phyloP scores from a whole-genome alignment of 2,797 vertebrate species.

The Diplodus puntazzo region DNA sequence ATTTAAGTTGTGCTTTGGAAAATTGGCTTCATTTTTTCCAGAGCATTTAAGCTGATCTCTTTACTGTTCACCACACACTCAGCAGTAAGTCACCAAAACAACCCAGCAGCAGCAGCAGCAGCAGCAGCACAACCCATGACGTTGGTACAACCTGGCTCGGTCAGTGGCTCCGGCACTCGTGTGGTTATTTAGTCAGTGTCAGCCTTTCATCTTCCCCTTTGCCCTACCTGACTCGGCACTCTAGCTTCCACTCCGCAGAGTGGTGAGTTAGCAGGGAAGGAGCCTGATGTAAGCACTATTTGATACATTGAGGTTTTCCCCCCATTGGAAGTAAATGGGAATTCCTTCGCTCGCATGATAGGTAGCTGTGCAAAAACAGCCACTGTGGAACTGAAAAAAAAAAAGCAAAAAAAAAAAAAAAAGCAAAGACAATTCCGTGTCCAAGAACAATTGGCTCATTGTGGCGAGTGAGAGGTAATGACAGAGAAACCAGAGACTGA shows the following conservation, averaged over 20 bases:
- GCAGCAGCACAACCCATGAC: slow-evolving; percentile 34
- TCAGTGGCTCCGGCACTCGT: slow-evolving; percentile 56
- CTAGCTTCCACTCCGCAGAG: slow-evolving; percentile 72
- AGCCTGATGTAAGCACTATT: slow-evolving; percentile 82
- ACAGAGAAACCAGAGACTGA: slow-evolving; percentile 76
- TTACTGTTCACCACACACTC: slow-evolving; percentile 60
- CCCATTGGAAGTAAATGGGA: slow-evolving; percentile 71
- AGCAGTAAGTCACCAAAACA: slow-evolving; percentile 69
- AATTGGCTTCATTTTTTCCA: slow-evolving; percentile 58
- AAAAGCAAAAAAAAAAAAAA: slow-evolving; percentile 23
- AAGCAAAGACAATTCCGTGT: slow-evolving; percentile 50
- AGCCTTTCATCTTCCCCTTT: slow-evolving; percentile 71
- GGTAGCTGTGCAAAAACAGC: slow-evolving; percentile 63
- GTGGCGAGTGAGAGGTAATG: slow-evolving; percentile 71
- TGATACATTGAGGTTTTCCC: slow-evolving; percentile 80
- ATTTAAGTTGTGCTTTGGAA: slow-evolving; percentile 65
- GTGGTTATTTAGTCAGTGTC: slow-evolving; percentile 68
- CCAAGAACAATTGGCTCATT: slow-evolving; percentile 78
- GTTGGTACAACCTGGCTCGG: slow-evolving; percentile 60
- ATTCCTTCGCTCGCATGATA: slow-evolving; percentile 68
- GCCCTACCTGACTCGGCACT: slow-evolving; percentile 74
- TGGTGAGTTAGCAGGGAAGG: slow-evolving; percentile 76
- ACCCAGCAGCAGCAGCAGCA: slow-evolving; percentile 54
- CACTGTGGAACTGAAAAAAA: slow-evolving; percentile 42
- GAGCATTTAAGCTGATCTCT: slow-evolving; percentile 59